Evolutionary conservation across 2,888 invertebrate species (phyloP).

Genomic region (Zygaena filipendulae): DNA sequence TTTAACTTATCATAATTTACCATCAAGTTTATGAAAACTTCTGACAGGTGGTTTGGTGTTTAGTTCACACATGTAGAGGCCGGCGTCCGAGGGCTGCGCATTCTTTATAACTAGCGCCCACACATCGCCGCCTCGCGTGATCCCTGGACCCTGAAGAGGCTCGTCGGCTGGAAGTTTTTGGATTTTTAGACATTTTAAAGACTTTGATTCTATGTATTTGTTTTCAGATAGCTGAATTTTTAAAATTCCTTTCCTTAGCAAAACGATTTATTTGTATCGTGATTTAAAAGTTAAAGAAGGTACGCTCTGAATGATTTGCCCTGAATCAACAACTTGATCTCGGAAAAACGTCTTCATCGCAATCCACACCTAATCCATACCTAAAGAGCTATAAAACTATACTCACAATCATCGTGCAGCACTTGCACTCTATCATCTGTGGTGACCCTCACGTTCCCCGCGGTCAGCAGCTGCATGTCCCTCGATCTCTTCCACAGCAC

Average conservation of each 20-base stretch:
- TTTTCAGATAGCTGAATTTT: too few relatives aligned
- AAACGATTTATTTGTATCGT: too few relatives aligned
- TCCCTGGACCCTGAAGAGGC: conserved; percentile 51
- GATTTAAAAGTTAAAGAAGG: too few relatives aligned
- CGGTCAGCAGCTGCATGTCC: conserved; percentile 77
- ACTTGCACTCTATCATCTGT: conserved; percentile 78
- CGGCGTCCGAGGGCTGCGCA: conserved; percentile 76
- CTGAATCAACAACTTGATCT: too few relatives aligned
- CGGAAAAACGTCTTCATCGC: too few relatives aligned
- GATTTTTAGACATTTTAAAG: too few relatives aligned
- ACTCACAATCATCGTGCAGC: conserved; percentile 81
- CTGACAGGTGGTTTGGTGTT: conserved; percentile 82
- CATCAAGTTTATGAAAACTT: conserved; percentile 82
- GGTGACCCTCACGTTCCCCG: conserved; percentile 79
- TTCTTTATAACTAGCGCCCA: conserved; percentile 85
- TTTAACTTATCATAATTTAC: too few relatives aligned
- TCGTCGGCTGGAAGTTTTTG: conserved; percentile 48
- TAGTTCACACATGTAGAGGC: conserved; percentile 84
- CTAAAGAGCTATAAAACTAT: too few relatives aligned
- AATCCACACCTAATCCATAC: too few relatives aligned
- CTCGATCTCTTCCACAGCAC: conserved; percentile 81
- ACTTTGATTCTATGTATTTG: too few relatives aligned
- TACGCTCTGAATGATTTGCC: too few relatives aligned
- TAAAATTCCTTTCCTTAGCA: too few relatives aligned
- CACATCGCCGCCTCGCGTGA: conserved; percentile 78